Base-by-base conservation (phyloP, 92 coral and sea anemone genomes). In the Pocillopora grandis region DNA sequence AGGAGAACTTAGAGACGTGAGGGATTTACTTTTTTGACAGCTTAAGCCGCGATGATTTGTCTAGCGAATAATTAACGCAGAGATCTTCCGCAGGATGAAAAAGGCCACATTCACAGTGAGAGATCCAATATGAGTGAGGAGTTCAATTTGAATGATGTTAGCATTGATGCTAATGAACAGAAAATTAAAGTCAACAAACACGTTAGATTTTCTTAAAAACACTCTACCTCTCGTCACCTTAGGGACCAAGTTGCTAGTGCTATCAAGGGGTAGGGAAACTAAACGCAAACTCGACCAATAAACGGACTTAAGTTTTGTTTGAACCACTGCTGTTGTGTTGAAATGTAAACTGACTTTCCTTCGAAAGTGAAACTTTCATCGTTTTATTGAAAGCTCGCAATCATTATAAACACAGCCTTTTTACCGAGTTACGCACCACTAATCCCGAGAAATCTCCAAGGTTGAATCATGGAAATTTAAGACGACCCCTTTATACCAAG, bases 41-140 rank as follows among this genome's bases (percentile, higher is more conserved):
- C 31, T 84, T 76, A 64, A 83, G 72, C 80, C 80, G 79, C 74
- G 86, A 83, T 83, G 80, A 83, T 69, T 55, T 70, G 77, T 64
- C 74, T 35, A 5, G 63, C 27, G 57, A 63, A 72, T 74, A 73
- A 83, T 83, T 73, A 74, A 55, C 80, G 79, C 56, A 27, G 65
- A 74, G 64, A 65, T 72, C 72, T 72, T 62, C 86, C 80, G 80
- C 80, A 73, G 73, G 48, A 62, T 55, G 18, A 64, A 63, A 73
- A 73, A 83, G 42, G 80, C 72, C 71, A 33, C 58, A 42, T 65
- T 70, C n/a, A 62, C 17, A 55, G 80, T 62, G 75, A 19, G 37
- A 75, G 86, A 73, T 48, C 64, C 79, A 74, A 72, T 62, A 72
- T 21, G 63, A 49, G 42, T 20, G 42, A 73, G 80, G 49, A 63